Evolutionary conservation across 2,888 invertebrate species (phyloP).

Genomic region (Diplazon laetatorius): DNA sequence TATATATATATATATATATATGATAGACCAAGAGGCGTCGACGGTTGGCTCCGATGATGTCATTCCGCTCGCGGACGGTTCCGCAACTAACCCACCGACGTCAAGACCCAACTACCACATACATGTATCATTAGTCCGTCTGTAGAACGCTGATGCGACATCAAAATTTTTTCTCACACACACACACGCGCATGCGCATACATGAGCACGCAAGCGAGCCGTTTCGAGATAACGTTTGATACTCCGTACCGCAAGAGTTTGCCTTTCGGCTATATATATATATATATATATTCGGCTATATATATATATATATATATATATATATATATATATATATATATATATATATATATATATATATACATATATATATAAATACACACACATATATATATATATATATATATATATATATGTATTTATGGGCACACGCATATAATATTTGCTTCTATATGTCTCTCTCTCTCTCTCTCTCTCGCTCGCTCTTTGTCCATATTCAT

Average conservation of each 20-base stretch:
- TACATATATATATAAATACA: too few relatives aligned
- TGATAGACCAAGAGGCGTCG: slow-evolving; percentile 41
- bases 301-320: too few relatives aligned
- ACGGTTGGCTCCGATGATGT: slow-evolving; percentile 50
- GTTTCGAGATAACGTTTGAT: neutral
- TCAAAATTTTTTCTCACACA: neutral
- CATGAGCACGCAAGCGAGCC: too few relatives aligned
- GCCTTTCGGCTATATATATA: slow-evolving; percentile 13
- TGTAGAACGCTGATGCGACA: neutral
- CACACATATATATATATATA: too few relatives aligned
- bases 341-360: too few relatives aligned
- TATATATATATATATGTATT: too few relatives aligned
- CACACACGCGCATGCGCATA: neutral
- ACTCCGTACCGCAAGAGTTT: neutral
- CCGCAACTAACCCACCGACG: slow-evolving; percentile 23
- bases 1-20: too few relatives aligned
- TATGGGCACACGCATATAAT: too few relatives aligned
- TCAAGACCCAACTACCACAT: neutral
- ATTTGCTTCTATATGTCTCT: too few relatives aligned
- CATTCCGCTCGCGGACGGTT: slow-evolving; percentile 44
- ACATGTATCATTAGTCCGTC: neutral
- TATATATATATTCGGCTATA: slow-evolving; percentile 23
- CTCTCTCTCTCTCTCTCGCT: too few relatives aligned
- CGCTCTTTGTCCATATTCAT: too few relatives aligned
- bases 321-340: too few relatives aligned